These are phyloP conservation scores for Drosophila leontia DNA, from an alignment of 1,140 invertebrate genomes.

Conservation along the genomic window DNA sequence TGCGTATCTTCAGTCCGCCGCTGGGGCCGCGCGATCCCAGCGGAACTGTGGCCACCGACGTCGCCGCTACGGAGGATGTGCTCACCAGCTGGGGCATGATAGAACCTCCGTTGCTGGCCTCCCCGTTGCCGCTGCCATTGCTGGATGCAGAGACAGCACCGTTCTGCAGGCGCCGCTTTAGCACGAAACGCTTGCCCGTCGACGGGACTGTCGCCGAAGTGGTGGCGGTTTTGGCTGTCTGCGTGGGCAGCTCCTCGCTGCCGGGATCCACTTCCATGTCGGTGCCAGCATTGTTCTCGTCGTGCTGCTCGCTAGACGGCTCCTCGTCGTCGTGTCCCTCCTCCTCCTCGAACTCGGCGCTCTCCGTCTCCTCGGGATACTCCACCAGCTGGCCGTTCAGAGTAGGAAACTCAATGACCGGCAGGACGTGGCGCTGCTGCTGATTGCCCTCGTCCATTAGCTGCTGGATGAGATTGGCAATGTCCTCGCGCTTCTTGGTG, in stretches of 20 bases:
- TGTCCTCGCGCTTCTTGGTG: constrained; percentile 91
- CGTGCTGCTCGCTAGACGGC: constrained; percentile 50
- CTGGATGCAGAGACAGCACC: constrained; percentile 30
- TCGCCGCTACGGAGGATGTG: constrained; percentile 5
- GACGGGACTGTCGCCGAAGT: constrained; percentile 35
- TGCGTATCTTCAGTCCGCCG: constrained; percentile 67
- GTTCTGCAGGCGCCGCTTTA: constrained; percentile 73
- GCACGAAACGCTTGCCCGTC: constrained; percentile 57
- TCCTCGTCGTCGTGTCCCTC: constrained; percentile 76
- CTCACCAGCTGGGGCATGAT: constrained; percentile 48
- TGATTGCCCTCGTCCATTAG: constrained; percentile 88
- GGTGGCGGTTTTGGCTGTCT: constrained; percentile 3
- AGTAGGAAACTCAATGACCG: constrained; percentile 89
- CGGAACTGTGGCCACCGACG: constrained; percentile 1
- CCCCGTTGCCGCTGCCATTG: constrained; percentile 37
- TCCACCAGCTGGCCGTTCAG: constrained; percentile 86
- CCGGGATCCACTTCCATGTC: constrained; percentile 75
- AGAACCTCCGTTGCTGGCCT: constrained; percentile 19
- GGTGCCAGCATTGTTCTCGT: constrained; percentile 59
- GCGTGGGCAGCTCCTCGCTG: constrained; percentile 49
- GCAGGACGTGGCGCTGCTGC: constrained; percentile 86
- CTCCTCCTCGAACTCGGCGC: constrained; percentile 83
- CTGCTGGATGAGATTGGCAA: constrained; percentile 90
- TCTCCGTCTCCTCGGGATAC: constrained; percentile 72
- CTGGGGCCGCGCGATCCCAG: constrained; percentile 23